Percentiles rank a stretch among this genome's conserved stretches.
Evolutionary conservation across 2,113 vertebrate species (phyloP).

Genomic region (Limnothrissa miodon): DNA sequence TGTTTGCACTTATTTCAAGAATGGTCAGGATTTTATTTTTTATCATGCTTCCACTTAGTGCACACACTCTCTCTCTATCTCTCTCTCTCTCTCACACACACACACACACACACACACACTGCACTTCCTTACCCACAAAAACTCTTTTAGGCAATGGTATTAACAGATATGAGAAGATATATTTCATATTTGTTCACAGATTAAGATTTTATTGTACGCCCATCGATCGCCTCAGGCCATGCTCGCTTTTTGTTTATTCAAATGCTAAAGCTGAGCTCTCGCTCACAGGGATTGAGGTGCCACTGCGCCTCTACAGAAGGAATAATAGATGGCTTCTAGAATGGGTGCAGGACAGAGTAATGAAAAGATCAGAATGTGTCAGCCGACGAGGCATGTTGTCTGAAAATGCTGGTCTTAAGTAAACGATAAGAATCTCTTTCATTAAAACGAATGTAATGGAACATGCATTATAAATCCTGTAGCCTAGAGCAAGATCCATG

Average conservation of each 20-base stretch:
- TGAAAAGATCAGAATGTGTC: background rate
- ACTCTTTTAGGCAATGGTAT: background rate
- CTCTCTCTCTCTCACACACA: background rate
- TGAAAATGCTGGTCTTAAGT: background rate
- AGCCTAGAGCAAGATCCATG: conserved; percentile 11
- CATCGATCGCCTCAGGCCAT: background rate
- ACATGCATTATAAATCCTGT: conserved; percentile 4
- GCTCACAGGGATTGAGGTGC: background rate
- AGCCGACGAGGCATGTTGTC: background rate
- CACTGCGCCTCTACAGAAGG: background rate
- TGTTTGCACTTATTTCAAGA: background rate
- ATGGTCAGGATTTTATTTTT: background rate
- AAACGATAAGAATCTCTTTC: background rate
- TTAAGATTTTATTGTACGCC: conserved; percentile 18
- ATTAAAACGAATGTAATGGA: conserved; percentile 6
- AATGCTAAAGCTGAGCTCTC: background rate
- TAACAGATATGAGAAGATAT: background rate
- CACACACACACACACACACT: too few species aligned
- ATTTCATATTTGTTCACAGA: conserved; percentile 30
- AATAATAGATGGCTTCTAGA: background rate
- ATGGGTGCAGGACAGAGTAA: background rate
- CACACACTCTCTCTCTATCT: too few species aligned
- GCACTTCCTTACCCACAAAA: background rate
- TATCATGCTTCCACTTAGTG: background rate
- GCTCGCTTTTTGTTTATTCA: conserved; percentile 5